Evolutionary conservation across 2,888 invertebrate genomes (phyloP), one percentile per base, ranked within the genome.

Genomic region (Thumatha senex): DNA sequence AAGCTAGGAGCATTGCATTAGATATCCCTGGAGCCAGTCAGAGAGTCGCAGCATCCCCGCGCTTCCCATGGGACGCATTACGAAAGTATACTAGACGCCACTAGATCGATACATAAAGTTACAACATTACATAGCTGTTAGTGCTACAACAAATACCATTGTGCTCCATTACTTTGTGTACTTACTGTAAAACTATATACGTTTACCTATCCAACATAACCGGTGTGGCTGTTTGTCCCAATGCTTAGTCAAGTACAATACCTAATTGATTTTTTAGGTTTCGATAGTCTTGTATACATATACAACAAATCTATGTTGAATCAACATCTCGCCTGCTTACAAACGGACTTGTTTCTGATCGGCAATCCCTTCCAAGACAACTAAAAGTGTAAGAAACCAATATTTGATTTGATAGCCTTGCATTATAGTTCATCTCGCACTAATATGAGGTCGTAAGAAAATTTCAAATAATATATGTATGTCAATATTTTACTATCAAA

Each of bases 1-100:
- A 70, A 82, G 80, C 78, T 80, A 76, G 83, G 80, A 77, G 84
- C 82, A 86, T 85, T 87, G 89, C 89, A 88, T 89, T 88, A 89
- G 86, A 74, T 77, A 72, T 86, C 88, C 84, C 86, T 56, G 57
- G 88, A 75, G 86, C 55, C 68, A 63, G 62, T 58, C 72, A 69
- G 76, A 68, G 72, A 74, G 85, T 85, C 87, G 81, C 85, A 85
- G 86, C 85, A 82, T 84, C 82, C 86, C 82, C 81, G 79, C 76
- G 70, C 68, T 64, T 67, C 89, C 80, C 88, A 39, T 59, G 88
- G 86, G 90, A 86, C 84, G 80, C 89, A 89, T 90, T 89, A 89
- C 81, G 82, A 82, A 81, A 87, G 85, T 83, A n/a, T n/a, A 86
- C 88, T 86, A 84, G 82, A 84, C 82, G 75, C 72, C 74, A 73